These are phyloP conservation scores for Phoebastria nigripes DNA, from an alignment of 2,797 vertebrate genomes.

Conservation along the genomic window DNA sequence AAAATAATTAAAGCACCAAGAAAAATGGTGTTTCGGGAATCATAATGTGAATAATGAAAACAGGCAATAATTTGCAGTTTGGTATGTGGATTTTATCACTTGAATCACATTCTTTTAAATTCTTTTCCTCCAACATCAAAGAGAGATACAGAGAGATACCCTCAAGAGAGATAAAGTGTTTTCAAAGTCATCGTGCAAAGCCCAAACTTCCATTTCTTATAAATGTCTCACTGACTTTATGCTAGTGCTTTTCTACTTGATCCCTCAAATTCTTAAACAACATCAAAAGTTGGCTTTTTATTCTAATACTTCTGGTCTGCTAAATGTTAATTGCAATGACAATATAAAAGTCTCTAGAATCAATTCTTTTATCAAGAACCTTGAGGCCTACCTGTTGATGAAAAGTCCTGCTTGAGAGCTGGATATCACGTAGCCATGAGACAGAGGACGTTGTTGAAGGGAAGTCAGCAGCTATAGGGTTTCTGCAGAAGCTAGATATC, in stretches of 20 bases:
- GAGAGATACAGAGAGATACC: background rate
- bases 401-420: background rate
- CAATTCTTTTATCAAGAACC: background rate
- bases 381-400: background rate
- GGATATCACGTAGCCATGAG: background rate
- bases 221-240: background rate
- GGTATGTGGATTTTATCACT: conserved; percentile 35
- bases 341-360: background rate
- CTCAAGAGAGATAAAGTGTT: background rate
- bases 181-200: background rate
- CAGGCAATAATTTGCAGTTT: background rate
- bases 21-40: conserved; percentile 25
- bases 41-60: conserved; percentile 23
- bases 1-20: conserved; percentile 55
- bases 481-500: background rate
- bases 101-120: background rate
- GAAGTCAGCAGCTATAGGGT: background rate
- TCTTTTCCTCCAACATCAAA: background rate
- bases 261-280: background rate
- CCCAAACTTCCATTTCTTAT: background rate
- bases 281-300: background rate
- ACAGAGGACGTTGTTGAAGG: background rate
- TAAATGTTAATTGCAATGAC: background rate
- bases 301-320: background rate
- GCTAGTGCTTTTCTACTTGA: background rate